Conservation (phyloP, 2,113 vertebrate genomes). For the Rhynchopsitta pachyrhyncha region DNA sequence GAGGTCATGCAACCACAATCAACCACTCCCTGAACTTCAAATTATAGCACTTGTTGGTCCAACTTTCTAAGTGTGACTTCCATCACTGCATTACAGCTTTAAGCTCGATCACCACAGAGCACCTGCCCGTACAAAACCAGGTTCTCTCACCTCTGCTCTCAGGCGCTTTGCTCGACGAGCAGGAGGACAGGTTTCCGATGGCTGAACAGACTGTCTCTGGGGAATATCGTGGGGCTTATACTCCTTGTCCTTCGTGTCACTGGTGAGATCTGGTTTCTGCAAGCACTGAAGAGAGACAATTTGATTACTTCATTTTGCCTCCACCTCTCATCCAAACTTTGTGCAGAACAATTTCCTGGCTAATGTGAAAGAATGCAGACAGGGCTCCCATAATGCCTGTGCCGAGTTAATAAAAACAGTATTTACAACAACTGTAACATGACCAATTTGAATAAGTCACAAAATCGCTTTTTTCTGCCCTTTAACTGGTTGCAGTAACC, state of each 20-base stretch:
- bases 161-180: constrained; percentile 90
- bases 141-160: constrained; percentile 82
- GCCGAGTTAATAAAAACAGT: background rate
- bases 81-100: rapidly evolving
- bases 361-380: background rate
- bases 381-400: background rate
- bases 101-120: background rate
- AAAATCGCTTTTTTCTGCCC: background rate
- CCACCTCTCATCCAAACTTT: background rate
- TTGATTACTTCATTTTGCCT: background rate
- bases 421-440: background rate
- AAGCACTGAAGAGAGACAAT: constrained; percentile 76
- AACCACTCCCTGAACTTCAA: background rate
- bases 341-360: background rate
- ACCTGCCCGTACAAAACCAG: rapidly evolving
- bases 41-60: no score
- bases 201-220: constrained; percentile 79
- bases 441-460: background rate
- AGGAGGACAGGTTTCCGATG: constrained; percentile 71
- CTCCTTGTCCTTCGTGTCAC: constrained; percentile 85
- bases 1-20: background rate
- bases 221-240: constrained; percentile 85
- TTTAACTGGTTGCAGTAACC: background rate
- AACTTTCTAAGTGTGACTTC: background rate
- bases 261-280: constrained; percentile 81